Evolutionary conservation across 2,888 invertebrate genomes (phyloP).

Genomic region (Macrophya alboannulata): DNA sequence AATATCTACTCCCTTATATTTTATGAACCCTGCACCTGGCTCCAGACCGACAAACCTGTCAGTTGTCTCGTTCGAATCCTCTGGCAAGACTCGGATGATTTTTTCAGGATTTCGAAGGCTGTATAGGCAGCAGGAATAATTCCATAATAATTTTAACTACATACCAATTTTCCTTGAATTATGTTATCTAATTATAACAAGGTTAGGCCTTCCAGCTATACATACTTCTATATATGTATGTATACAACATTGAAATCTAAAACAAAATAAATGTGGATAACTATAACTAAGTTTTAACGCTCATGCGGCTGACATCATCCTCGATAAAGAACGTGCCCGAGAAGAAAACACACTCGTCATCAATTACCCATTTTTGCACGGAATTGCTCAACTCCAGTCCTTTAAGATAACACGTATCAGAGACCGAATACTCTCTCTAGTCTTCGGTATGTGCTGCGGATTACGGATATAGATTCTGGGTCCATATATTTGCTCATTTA

Average conservation of each 20-base stretch:
- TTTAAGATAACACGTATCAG: neutral
- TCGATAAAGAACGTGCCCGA: slow-evolving; percentile 73
- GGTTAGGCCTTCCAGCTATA: neutral
- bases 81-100: neutral
- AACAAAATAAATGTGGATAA: neutral
- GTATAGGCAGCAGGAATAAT: neutral
- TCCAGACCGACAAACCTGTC: slow-evolving; percentile 49
- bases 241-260: neutral
- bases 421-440: slow-evolving; percentile 63
- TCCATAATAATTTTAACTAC: neutral
- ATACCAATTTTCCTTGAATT: neutral
- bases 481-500: too few relatives aligned
- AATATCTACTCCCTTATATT: slow-evolving; percentile 69
- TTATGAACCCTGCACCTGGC: slow-evolving; percentile 61
- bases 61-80: slow-evolving; percentile 39
- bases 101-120: neutral
- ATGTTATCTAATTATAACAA: neutral
- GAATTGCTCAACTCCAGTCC: slow-evolving; percentile 72
- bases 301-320: slow-evolving; percentile 70
- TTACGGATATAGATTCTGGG: neutral
- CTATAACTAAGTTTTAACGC: neutral
- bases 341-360: slow-evolving; percentile 71
- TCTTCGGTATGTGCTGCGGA: neutral
- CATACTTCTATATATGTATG: too few relatives aligned
- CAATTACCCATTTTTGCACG: slow-evolving; percentile 78